Conservation (phyloP, 1,140 invertebrate genomes). For the Oryzaephilus surinamensis region DNA sequence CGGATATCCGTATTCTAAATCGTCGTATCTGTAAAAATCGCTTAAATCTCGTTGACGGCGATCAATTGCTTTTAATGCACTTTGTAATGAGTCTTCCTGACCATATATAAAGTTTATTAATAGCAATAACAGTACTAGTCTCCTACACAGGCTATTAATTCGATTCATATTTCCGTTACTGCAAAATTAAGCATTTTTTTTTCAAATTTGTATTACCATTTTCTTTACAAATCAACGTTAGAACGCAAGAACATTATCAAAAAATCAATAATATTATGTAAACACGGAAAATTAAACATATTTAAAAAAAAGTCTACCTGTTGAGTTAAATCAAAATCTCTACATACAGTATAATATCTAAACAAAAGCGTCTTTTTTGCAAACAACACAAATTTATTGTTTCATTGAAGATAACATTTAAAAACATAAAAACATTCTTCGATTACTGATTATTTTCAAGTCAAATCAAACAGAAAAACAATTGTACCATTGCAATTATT, state of each 20-base stretch:
- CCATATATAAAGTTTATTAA: slow-evolving; percentile 3
- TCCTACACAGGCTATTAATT: slow-evolving; percentile 3
- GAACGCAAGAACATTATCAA: neutral
- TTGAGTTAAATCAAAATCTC: too few species aligned
- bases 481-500: too few species aligned
- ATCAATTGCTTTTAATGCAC: slow-evolving; percentile 37
- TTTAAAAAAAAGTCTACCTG: too few species aligned
- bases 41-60: slow-evolving; percentile 36
- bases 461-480: too few species aligned
- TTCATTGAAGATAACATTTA: too few species aligned
- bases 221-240: neutral
- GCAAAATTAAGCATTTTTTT: slow-evolving; percentile 1
- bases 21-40: slow-evolving; percentile 16
- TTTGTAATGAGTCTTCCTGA: slow-evolving; percentile 36
- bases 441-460: too few species aligned
- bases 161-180: slow-evolving; percentile 10
- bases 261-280: neutral
- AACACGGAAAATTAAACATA: too few species aligned
- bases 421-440: too few species aligned
- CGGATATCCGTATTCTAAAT: slow-evolving; percentile 19
- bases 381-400: too few species aligned
- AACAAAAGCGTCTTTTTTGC: too few species aligned
- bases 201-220: neutral
- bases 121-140: slow-evolving; percentile 5
- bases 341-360: too few species aligned